Base-by-base conservation (phyloP, 2,888 invertebrate genomes). In the Sceliomorpha sp. region DNA sequence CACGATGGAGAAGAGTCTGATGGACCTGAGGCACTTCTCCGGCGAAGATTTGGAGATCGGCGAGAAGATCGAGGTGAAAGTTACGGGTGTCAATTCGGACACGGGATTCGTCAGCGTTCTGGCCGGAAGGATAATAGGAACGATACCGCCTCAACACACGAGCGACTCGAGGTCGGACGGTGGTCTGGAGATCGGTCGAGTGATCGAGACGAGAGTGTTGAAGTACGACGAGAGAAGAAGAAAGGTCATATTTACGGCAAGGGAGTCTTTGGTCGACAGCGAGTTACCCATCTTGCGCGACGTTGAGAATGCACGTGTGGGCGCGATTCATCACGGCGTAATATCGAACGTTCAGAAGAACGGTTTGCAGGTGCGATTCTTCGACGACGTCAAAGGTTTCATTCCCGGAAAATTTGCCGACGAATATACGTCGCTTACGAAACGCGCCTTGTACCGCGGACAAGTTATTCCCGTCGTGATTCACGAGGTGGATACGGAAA, bases 161-260 rank as follows among this genome's bases (percentile, higher is more conserved):
- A 75, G 29, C 59, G 45, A 66, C 2, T 12, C 31, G 0, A 31
- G 92, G 78, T 79, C 93, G 0, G 78, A 82, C 9, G 74, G 90
- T 0, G 94, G 92, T 0, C n/a, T n/a, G n/a, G 90, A 92, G 37
- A n/a, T n/a, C n/a, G n/a, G n/a, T n/a, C n/a, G n/a, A n/a, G 70
- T 89, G 8, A 90, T 94, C 0, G 83, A 88, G 1, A 93, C 90
- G 0, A 90, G 92, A 1, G 92, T 95, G 2, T 84, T 94, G 24
- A 84, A 85, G 0, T 80, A 91, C 1, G 90, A 91, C 70, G 60
- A 78, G 0, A 88, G 83, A 0, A 89, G 87, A 10, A 89, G 89
- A 14, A 88, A 89, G 1, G 85, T 93, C 0, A 84, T 91, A 45
- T 89, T 95, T 12, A 94, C 94, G 0, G 86, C 93, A 77, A 94